Evolutionary conservation across 2,797 vertebrate species (phyloP), one percentile per base, ranked within the genome.

Genomic region (Cephalopachus bancanus): DNA sequence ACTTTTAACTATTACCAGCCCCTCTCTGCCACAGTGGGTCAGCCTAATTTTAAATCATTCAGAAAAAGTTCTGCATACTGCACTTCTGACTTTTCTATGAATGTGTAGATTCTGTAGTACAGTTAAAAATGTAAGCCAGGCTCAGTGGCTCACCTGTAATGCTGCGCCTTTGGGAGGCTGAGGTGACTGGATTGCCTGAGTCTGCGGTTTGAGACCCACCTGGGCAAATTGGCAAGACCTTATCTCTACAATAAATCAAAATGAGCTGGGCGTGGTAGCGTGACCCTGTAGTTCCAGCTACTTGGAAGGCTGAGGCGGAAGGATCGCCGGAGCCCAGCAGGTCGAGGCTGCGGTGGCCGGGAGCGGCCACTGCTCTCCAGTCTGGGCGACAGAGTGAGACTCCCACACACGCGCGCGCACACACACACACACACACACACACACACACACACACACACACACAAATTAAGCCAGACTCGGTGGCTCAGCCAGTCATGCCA

Each of bases 91-190:
- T 78, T n/a, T 55, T 78, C 51, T 53, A 4, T 55, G 55, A 78
- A 5, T 78, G 55, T 55, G 16, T 78, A 30, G 24, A 20, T 83
- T 83, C 28, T 51, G 11, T n/a, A 51, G 37, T 37, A 37, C 37
- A n/a, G 62, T n/a, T 51, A 55, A 60, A 24, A 51, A 28, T 55
- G 90, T 65, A 30, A 30, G 64, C 64, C 64, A 67, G 15, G 64
- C 0, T 0, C 3, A 1, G 64, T 67, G 64, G 64, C 64, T 28
- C 64, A 7, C 64, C 64, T n/a, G 28, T 67, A 67, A 67, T 67
- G 28, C 64, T 30, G 16, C 28, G 0, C 0, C 0, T 67, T n/a
- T 67, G 15, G 64, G 30, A 67, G 15, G 26, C 28, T 67, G 28
- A n/a, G 15, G 64, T 5, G 3, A 30, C 14, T 0, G 6, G 64